Evolutionary conservation across 2,797 vertebrate species (phyloP).

Genomic region (Hippopotamyrus pictus): DNA sequence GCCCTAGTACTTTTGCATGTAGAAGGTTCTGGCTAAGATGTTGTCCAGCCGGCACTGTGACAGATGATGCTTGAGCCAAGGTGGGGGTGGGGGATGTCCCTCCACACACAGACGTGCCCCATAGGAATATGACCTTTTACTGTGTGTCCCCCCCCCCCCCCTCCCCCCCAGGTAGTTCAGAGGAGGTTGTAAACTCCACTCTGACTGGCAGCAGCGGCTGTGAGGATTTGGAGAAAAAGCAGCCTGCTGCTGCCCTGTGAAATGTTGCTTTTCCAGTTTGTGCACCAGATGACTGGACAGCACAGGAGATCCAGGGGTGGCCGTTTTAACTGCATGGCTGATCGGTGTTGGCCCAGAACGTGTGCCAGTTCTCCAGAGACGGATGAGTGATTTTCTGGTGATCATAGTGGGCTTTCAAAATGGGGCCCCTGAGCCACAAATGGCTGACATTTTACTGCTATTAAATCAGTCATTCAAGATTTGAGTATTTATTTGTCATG

Average conservation of each 20-base stretch:
- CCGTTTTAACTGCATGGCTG: background rate
- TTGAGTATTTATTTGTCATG: background rate
- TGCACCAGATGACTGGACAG: background rate
- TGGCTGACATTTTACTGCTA: background rate
- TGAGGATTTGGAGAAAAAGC: background rate
- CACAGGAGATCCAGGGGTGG: background rate
- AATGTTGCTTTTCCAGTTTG: background rate
- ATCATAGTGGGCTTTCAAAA: background rate
- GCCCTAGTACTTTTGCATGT: background rate
- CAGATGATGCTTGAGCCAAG: background rate
- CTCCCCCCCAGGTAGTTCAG: background rate
- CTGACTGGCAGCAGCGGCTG: background rate
- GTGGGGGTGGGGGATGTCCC: background rate
- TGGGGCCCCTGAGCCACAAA: background rate
- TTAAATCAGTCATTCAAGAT: background rate
- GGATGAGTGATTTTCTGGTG: background rate
- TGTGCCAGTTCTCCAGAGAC: background rate
- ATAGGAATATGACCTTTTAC: background rate
- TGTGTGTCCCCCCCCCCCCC: background rate
- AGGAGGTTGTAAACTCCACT: background rate
- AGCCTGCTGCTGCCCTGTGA: background rate
- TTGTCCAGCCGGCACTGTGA: background rate
- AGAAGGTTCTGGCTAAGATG: background rate
- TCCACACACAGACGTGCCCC: background rate
- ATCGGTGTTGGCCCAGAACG: background rate